phyloP scores from a whole-genome alignment of 35 echinoderm and acorn worm species.

The Holothuria glaberrima region DNA sequence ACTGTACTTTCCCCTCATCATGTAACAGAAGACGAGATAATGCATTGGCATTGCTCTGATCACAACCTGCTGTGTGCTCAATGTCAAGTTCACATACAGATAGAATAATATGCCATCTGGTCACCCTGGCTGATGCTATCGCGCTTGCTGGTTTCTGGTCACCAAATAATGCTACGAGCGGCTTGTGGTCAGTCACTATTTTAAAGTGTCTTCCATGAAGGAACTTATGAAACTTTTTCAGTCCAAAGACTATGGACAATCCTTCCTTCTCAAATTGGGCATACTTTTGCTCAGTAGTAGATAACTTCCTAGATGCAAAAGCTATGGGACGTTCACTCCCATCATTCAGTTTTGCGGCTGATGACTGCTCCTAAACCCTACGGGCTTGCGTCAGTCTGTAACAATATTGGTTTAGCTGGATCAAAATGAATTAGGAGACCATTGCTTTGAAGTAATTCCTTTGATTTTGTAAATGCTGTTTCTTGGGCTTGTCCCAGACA shows the following conservation, averaged over 20 bases:
- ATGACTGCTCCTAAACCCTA: slow-evolving; percentile 74
- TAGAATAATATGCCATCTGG: slow-evolving; percentile 64
- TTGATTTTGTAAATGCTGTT: slow-evolving; percentile 39
- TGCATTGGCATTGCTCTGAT: slow-evolving; percentile 44
- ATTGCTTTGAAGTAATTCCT: slow-evolving; percentile 39
- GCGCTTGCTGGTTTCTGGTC: slow-evolving; percentile 49
- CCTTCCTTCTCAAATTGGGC: slow-evolving; percentile 73
- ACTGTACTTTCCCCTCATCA: neutral
- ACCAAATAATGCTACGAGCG: slow-evolving; percentile 53
- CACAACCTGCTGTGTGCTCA: slow-evolving; percentile 50
- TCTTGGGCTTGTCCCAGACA: slow-evolving; percentile 33
- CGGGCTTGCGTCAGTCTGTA: slow-evolving; percentile 61
- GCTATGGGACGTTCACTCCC: slow-evolving; percentile 57
- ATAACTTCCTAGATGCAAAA: slow-evolving; percentile 65
- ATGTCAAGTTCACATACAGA: slow-evolving; percentile 61
- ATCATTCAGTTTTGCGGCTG: slow-evolving; percentile 49
- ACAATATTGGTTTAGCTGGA: slow-evolving; percentile 52
- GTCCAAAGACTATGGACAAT: slow-evolving; percentile 58
- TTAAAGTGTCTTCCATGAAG: slow-evolving; percentile 69
- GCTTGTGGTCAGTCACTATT: slow-evolving; percentile 73
- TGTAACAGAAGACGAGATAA: slow-evolving; percentile 47
- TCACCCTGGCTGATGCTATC: slow-evolving; percentile 60
- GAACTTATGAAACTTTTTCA: slow-evolving; percentile 73
- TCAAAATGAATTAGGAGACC: slow-evolving; percentile 60
- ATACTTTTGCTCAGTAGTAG: slow-evolving; percentile 62